Conservation (phyloP, 2,113 vertebrate species). For the Australoheros scitulus region DNA sequence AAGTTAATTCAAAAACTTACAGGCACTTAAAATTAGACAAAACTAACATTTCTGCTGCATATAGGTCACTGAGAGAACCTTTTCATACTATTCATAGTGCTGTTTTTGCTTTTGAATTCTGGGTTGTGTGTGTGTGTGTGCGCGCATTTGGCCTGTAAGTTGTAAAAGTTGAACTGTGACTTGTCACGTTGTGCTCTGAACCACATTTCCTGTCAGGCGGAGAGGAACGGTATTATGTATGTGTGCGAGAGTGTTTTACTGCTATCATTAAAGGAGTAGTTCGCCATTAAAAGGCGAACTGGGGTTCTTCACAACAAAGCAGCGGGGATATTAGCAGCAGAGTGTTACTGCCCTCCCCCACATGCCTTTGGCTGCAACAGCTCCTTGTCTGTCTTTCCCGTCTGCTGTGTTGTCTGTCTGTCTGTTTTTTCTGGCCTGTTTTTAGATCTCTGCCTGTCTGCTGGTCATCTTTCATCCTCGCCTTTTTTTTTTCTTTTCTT, state of each 20-base stretch:
- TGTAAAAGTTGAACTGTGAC: conserved; percentile 69
- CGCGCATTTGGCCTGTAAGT: conserved; percentile 11
- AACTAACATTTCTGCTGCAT: conserved; percentile 34
- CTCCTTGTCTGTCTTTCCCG: conserved; percentile 39
- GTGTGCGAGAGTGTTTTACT: conserved; percentile 62
- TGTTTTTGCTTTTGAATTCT: conserved; percentile 47
- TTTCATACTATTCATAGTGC: conserved; percentile 22
- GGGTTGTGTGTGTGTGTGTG: background rate
- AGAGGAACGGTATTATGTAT: conserved; percentile 40
- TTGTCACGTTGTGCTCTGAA: conserved; percentile 56
- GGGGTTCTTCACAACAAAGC: conserved; percentile 73
- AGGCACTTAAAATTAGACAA: conserved; percentile 49
- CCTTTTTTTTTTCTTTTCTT: background rate
- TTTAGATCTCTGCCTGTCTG: conserved; percentile 32
- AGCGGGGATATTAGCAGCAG: conserved; percentile 65
- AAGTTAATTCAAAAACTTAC: conserved; percentile 38
- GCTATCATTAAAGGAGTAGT: conserved; percentile 71
- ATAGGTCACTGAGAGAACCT: conserved; percentile 39
- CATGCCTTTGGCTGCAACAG: conserved; percentile 36
- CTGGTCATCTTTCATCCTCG: conserved; percentile 13
- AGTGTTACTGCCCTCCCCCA: conserved; percentile 64
- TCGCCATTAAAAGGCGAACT: conserved; percentile 69
- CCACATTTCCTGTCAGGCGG: conserved; percentile 62
- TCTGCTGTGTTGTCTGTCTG: conserved; percentile 30
- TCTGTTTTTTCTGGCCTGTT: conserved; percentile 31